phyloP scores from a whole-genome alignment of 2,797 vertebrate species.

The Antennarius maculatus region DNA sequence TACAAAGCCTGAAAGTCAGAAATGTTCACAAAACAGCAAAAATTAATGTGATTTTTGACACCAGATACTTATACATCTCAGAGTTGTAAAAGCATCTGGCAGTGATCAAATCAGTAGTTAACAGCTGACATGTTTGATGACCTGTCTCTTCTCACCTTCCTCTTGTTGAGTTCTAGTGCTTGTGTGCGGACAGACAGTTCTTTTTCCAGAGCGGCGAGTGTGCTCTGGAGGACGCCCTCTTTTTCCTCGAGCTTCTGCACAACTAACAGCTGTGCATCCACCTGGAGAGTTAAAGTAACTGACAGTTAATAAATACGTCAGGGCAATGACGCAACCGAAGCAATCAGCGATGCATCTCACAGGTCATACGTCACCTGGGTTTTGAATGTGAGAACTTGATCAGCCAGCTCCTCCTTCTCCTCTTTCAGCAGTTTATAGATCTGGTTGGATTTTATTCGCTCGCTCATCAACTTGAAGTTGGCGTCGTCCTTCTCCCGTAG shows the following conservation, averaged over 20 bases:
- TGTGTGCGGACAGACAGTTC: constrained; percentile 88
- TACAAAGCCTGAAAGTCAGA: constrained; percentile 3
- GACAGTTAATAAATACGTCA: not conserved
- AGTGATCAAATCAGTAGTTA: constrained; percentile 10
- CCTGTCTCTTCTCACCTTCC: constrained; percentile 82
- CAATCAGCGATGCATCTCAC: not conserved
- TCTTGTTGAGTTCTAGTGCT: constrained; percentile 91
- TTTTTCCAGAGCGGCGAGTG: constrained; percentile 87
- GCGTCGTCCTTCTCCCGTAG: constrained; percentile 93
- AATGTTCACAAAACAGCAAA: not conserved
- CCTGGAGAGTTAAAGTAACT: constrained; percentile 71
- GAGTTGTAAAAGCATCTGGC: constrained; percentile 30
- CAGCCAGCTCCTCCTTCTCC: constrained; percentile 93
- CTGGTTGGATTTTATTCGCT: constrained; percentile 95
- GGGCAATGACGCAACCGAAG: not conserved
- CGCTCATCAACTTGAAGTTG: constrained; percentile 96
- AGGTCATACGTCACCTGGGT: constrained; percentile 83
- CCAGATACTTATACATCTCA: constrained; percentile 6
- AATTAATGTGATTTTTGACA: not conserved
- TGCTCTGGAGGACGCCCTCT: constrained; percentile 90
- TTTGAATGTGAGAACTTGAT: constrained; percentile 92
- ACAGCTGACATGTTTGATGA: constrained; percentile 4
- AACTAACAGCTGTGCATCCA: constrained; percentile 91
- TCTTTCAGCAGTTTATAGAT: constrained; percentile 94
- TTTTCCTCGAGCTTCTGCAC: constrained; percentile 95